These are phyloP conservation scores for Spermophilus dauricus DNA, from an alignment of 2,113 vertebrate species.

Conservation along the genomic window DNA sequence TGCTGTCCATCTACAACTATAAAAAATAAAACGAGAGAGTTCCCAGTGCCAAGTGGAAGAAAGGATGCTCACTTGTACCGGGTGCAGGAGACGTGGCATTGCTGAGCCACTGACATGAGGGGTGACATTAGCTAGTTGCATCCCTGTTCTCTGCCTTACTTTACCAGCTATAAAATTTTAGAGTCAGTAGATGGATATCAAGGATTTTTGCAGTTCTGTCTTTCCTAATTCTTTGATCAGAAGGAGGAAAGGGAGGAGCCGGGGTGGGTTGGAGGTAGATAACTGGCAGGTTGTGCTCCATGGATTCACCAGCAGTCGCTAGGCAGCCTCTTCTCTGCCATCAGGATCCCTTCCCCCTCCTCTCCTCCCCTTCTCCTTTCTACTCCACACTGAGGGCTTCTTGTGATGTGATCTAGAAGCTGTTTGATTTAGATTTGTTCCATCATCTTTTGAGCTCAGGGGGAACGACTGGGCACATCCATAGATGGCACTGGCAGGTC, in stretches of 20 bases:
- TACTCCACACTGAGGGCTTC: constrained; percentile 2
- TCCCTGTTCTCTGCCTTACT: constrained; percentile 54
- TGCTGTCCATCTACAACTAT: too few species aligned
- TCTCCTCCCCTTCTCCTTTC: neutral
- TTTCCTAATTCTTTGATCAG: constrained; percentile 57
- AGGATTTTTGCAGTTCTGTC: constrained; percentile 58
- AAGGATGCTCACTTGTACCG: neutral
- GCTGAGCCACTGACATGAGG: neutral
- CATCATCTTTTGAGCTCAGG: constrained; percentile 13
- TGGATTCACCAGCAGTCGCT: constrained; percentile 57
- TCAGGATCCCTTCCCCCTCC: neutral
- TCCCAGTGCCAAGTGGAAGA: neutral
- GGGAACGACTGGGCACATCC: neutral
- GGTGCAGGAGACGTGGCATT: neutral
- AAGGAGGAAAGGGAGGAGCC: constrained; percentile 42
- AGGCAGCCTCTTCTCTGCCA: constrained; percentile 61
- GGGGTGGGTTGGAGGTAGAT: constrained; percentile 45
- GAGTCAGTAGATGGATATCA: constrained; percentile 5
- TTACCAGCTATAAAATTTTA: constrained; percentile 35
- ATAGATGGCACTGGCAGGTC: neutral
- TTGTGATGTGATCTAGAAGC: constrained; percentile 59
- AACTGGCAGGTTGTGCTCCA: neutral
- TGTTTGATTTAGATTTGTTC: constrained; percentile 60
- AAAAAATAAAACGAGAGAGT: too few species aligned
- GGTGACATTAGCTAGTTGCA: neutral